Percentiles rank a stretch among this genome's conserved stretches.
These are phyloP conservation scores for Thermophis baileyi DNA, from an alignment of 2,113 vertebrate species.

Conservation along the genomic window DNA sequence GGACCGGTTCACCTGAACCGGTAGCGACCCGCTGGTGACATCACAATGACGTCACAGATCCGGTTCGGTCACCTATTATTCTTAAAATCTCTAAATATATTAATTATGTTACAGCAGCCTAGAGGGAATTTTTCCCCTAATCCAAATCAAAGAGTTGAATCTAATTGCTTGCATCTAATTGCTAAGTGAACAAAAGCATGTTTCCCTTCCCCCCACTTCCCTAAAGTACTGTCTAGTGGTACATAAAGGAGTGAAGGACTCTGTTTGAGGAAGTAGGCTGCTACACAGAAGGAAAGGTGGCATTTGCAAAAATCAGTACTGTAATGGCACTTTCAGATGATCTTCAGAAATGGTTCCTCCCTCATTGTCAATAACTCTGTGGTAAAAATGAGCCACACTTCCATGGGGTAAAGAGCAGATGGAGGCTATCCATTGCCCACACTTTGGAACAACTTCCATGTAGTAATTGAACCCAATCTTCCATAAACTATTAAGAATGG, in stretches of 20 bases:
- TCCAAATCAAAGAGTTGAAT: background rate
- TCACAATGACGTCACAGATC: too few species aligned
- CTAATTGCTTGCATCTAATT: background rate
- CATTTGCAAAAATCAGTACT: background rate
- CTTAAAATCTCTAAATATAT: background rate
- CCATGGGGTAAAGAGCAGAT: background rate
- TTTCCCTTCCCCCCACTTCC: background rate
- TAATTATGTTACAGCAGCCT: background rate
- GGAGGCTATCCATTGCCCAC: background rate
- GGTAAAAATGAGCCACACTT: background rate
- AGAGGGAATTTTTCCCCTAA: background rate
- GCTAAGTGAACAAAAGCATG: background rate
- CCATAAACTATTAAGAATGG: background rate
- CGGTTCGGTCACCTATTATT: background rate
- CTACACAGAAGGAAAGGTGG: background rate
- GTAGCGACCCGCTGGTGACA: too few species aligned
- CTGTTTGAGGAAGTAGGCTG: background rate
- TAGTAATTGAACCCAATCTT: background rate
- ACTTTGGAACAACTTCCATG: background rate
- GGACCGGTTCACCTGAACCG: too few species aligned
- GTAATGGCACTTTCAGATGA: background rate
- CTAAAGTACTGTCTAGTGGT: background rate
- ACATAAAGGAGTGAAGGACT: background rate
- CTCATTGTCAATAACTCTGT: background rate
- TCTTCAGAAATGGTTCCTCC: background rate